These are phyloP conservation scores for Gila orcuttii DNA, from an alignment of 2,113 vertebrate genomes.

Conservation along the genomic window DNA sequence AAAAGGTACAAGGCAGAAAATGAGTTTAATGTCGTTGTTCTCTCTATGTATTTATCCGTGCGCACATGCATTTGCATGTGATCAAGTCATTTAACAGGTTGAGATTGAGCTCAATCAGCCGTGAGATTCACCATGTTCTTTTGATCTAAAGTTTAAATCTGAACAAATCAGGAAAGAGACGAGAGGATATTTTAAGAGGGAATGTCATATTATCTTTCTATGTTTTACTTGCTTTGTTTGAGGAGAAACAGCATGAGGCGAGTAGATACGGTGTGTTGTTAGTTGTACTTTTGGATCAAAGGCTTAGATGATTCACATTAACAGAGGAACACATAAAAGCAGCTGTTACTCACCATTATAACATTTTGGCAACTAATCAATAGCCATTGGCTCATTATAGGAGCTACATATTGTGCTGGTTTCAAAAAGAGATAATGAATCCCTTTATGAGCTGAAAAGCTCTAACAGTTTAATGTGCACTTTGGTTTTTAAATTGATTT, in stretches of 20 bases:
- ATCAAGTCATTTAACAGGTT: slow-evolving; percentile 59
- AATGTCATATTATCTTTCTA: slow-evolving; percentile 25
- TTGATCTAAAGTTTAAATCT: slow-evolving; percentile 58
- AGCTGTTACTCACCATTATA: slow-evolving; percentile 49
- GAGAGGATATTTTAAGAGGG: slow-evolving; percentile 32
- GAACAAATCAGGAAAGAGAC: slow-evolving; percentile 50
- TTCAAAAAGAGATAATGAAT: slow-evolving; percentile 55
- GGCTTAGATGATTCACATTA: slow-evolving; percentile 50
- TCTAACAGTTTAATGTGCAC: slow-evolving; percentile 49
- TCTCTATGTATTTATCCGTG: slow-evolving; percentile 32
- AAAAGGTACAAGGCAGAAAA: slow-evolving; percentile 53
- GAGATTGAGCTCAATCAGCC: slow-evolving; percentile 59
- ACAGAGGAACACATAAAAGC: slow-evolving; percentile 41
- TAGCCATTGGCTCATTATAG: slow-evolving; percentile 52
- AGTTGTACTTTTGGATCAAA: slow-evolving; percentile 53
- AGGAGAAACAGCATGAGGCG: neutral
- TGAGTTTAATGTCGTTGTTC: slow-evolving; percentile 40
- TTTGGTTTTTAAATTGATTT: slow-evolving; percentile 42
- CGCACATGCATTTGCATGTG: slow-evolving; percentile 42
- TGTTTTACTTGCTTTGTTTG: neutral
- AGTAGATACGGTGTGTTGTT: slow-evolving; percentile 40
- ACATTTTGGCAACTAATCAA: slow-evolving; percentile 57
- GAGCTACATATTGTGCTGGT: slow-evolving; percentile 39
- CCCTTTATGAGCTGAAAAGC: slow-evolving; percentile 48
- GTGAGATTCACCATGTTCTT: slow-evolving; percentile 55